phyloP scores from a whole-genome alignment of 2,888 invertebrate species.

The Phorcus lineatus region DNA sequence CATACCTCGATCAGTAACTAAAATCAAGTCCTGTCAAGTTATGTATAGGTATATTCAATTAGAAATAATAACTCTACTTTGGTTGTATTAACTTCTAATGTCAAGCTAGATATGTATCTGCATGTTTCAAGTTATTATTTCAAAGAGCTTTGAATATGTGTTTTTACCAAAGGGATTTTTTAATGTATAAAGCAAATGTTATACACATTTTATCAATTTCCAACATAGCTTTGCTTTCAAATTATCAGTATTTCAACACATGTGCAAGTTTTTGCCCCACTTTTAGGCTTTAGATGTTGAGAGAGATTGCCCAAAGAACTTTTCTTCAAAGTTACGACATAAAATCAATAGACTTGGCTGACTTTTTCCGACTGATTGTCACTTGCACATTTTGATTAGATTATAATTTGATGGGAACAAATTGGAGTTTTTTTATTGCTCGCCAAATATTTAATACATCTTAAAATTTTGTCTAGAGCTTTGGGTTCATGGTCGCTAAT shows the following conservation, averaged over 20 bases:
- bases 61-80: too few species aligned
- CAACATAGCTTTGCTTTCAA: neutral
- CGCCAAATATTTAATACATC: neutral
- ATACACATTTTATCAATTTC: neutral
- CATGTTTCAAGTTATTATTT: too few species aligned
- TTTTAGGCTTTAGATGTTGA: neutral
- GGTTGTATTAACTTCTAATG: too few species aligned
- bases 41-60: too few species aligned
- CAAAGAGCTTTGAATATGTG: too few species aligned
- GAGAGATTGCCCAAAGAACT: neutral
- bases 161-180: too few species aligned
- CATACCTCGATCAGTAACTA: too few species aligned
- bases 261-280: neutral
- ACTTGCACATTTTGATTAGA: neutral
- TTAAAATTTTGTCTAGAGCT: too few species aligned
- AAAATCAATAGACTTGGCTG: slow-evolving; percentile 4
- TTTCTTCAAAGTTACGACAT: neutral
- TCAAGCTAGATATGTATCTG: too few species aligned
- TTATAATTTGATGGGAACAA: slow-evolving; percentile 6
- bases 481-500: too few species aligned
- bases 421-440: neutral
- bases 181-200: neutral
- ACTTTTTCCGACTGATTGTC: neutral
- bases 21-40: too few species aligned
- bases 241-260: slow-evolving; percentile 4